These are phyloP conservation scores for Lasiurus borealis DNA, from an alignment of 2,113 vertebrate genomes.

Conservation along the genomic window DNA sequence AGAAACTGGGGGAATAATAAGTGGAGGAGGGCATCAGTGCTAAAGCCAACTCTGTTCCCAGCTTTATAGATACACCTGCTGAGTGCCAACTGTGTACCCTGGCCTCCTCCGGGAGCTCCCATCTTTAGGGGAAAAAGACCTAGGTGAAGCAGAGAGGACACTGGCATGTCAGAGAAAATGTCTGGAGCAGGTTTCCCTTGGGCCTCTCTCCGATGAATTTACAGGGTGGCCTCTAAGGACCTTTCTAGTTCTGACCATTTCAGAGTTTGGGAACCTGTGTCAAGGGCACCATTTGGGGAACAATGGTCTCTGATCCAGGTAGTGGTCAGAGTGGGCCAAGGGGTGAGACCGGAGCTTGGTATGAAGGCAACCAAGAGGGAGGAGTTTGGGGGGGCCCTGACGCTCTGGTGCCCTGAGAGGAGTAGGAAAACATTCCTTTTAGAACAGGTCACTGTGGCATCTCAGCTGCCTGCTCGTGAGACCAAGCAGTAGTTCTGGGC, in stretches of 20 bases:
- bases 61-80: neutral
- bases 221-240: neutral
- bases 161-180: neutral
- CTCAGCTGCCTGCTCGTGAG: neutral
- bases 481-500: neutral
- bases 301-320: neutral
- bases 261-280: neutral
- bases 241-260: neutral
- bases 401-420: rapidly evolving
- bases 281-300: neutral
- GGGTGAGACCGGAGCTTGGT: neutral
- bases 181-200: neutral
- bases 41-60: neutral
- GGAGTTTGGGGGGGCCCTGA: no score
- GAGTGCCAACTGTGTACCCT: neutral
- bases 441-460: neutral
- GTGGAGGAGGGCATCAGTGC: neutral
- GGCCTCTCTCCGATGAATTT: neutral
- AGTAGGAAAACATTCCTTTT: neutral
- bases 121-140: neutral
- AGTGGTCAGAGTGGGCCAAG: neutral
- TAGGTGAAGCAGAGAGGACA: neutral
- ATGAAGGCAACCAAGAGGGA: neutral
- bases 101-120: neutral
- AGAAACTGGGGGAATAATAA: neutral